Base-by-base conservation (phyloP, 2,113 vertebrate species). In the Ailuropoda melanoleuca region DNA sequence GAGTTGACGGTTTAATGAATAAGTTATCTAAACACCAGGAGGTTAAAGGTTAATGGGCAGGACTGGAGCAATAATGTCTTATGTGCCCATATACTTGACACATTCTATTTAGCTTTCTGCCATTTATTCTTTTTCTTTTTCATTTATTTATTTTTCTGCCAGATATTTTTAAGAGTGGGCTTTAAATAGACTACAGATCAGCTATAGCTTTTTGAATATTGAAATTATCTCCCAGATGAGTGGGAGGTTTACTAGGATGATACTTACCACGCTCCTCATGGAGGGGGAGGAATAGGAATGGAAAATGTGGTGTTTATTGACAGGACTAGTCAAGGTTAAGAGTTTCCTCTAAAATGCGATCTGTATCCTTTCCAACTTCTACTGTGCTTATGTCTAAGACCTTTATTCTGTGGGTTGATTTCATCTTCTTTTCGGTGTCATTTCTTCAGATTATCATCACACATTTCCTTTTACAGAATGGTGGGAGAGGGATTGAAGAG, bases 1-100 rank as follows among this genome's bases (percentile, higher is more conserved):
- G 93, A 96, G 93, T 92, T 97, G 97, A 95, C 13, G 43, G 83
- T 89, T 91, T 90, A 97, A 97, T 93, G 91, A 97, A 96, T 96
- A 97, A 97, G 58, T 96, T 97, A 72, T 23, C 60, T 60, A 96
- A 97, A 97, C 56, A 97, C 68, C 62, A 93, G n/a, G 72, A 95
- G 88, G 75, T 94, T 92, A 95, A 92, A 96, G 66, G 83, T 95
- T 85, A 95, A 81, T 70, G 87, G 13, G 12, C 84, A 95, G 55
- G 19, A 77, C 60, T 90, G 95, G 82, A 95, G 81, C 60, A 81
- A 95, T 98, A 96, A 97, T 58, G 90, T 91, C 90, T 97, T 97
- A 92, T 95, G 84, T 85, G 46, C 80, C 72, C 9, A 55, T 90
- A 60, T 1, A n/a, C 10, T 88, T 88, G 90, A 92, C 90, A 95